These are phyloP conservation scores for Phymastichus coffea DNA, from an alignment of 1,140 invertebrate species.

Conservation along the genomic window DNA sequence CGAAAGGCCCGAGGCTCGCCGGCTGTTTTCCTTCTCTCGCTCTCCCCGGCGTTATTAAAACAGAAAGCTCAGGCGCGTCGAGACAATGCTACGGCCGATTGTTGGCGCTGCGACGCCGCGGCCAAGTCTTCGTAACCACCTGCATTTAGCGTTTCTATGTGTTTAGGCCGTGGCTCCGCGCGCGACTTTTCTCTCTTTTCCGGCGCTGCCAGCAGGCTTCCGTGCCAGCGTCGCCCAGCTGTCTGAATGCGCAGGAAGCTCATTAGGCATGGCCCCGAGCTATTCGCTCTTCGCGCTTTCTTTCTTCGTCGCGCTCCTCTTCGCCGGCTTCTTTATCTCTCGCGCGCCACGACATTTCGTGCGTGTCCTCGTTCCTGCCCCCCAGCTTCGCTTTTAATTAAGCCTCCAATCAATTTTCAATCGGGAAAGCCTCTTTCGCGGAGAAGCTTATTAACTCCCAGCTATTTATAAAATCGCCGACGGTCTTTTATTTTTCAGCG, in stretches of 20 bases:
- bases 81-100: slow-evolving; percentile 45
- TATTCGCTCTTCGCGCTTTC: no score
- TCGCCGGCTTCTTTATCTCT: slow-evolving; percentile 33
- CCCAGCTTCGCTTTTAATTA: no score
- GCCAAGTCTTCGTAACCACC: slow-evolving; percentile 28
- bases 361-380: not conserved
- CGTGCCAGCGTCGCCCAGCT: slow-evolving; percentile 14
- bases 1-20: slow-evolving; percentile 7
- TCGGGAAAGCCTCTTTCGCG: no score
- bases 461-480: no score
- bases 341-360: not conserved
- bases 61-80: slow-evolving; percentile 25
- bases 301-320: slow-evolving; percentile 38
- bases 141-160: slow-evolving; percentile 12
- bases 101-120: no score
- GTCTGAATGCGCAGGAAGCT: slow-evolving; percentile 46
- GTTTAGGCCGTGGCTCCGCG: slow-evolving; percentile 26
- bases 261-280: slow-evolving; percentile 47
- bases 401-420: no score
- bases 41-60: slow-evolving; percentile 40
- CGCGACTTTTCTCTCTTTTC: slow-evolving; percentile 30
- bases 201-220: slow-evolving; percentile 17
- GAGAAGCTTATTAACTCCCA: no score
- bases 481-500: no score
- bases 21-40: not conserved